Percentiles rank a stretch among this genome's conserved stretches.
These are phyloP conservation scores for Pelodytes ibericus DNA, from an alignment of 2,797 vertebrate species.

Conservation along the genomic window DNA sequence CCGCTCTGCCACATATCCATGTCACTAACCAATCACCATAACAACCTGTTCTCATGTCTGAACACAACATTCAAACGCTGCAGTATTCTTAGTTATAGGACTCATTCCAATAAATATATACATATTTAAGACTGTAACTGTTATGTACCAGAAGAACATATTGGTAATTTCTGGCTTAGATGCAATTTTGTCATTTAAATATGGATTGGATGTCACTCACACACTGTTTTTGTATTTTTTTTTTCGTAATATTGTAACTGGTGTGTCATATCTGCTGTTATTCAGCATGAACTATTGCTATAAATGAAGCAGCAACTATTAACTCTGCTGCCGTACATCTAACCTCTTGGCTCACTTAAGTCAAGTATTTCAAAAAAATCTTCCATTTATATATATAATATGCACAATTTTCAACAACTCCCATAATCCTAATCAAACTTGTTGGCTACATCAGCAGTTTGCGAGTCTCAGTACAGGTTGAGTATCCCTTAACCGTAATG, in stretches of 20 bases:
- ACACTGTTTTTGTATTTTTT: conserved; percentile 8
- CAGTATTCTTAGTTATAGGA: conserved; percentile 49
- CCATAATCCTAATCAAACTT: no score
- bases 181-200: conserved; percentile 43
- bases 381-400: no score
- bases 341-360: no score
- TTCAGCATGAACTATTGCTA: not conserved
- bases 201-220: conserved; percentile 36
- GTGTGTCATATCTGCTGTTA: not conserved
- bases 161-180: conserved; percentile 38
- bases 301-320: no score
- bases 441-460: no score
- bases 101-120: conserved; percentile 50
- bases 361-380: no score
- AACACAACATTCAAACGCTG: conserved; percentile 39
- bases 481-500: no score
- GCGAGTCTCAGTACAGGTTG: no score
- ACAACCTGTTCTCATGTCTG: conserved; percentile 47
- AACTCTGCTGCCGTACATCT: no score
- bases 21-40: conserved; percentile 52
- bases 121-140: conserved; percentile 47
- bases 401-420: no score
- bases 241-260: not conserved
- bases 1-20: conserved; percentile 13
- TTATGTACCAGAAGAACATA: conserved; percentile 49